Conservation (phyloP, 2,113 vertebrate genomes). For the Onychostruthus taczanowskii region DNA sequence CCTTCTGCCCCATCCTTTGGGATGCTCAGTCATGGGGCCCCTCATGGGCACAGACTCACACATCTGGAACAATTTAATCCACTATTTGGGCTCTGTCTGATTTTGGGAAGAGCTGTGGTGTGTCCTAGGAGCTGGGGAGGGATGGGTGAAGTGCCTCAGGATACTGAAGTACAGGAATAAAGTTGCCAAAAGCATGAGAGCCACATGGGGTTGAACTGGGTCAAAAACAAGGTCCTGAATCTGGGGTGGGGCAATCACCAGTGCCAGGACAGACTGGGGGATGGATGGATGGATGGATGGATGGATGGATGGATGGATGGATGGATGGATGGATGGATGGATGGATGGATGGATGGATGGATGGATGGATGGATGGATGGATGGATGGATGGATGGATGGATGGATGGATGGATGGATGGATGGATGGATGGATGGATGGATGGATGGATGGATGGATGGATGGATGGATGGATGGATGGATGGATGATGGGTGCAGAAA, state of each 20-base stretch:
- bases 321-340: background rate
- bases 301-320: background rate
- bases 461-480: background rate
- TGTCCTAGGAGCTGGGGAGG: background rate
- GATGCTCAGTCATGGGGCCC: background rate
- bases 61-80: background rate
- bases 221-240: background rate
- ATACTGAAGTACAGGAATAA: background rate
- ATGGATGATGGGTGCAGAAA: background rate
- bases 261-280: background rate
- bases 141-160: background rate
- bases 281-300: background rate
- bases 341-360: background rate
- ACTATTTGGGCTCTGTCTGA: background rate
- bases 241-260: fast-evolving
- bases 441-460: background rate
- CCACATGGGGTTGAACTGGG: background rate
- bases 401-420: background rate
- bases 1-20: background rate
- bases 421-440: too few species aligned
- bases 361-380: background rate
- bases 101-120: background rate
- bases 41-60: fast-evolving
- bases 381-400: background rate
- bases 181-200: background rate